Evolutionary conservation across 1,140 invertebrate species (phyloP), one percentile per base, ranked within the genome.

Genomic region (Lepidurus apus): DNA sequence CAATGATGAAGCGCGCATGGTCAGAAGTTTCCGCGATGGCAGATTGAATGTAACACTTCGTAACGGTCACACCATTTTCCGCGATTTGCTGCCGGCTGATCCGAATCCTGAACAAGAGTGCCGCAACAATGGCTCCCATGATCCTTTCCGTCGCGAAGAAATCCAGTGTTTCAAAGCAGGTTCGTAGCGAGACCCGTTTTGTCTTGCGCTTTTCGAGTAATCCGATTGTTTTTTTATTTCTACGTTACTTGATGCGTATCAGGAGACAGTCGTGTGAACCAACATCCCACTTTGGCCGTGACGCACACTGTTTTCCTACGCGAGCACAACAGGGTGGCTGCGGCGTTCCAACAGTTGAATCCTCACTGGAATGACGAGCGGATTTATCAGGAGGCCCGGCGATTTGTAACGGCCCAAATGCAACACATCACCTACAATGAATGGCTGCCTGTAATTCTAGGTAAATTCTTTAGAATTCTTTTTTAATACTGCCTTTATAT

Each of bases 381-480:
- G 11, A 76, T 90, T 1, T 91, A 84, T 80, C 87, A 90, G 81
- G 89, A 90, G 82, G 81, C 87, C 1, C 79, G 89, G 76, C 84
- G 85, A 77, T 86, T 90, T 76, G 83, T 89, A 0, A 84, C 86
- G 24, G 89, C 87, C 7, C 82, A 88, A 80, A 82, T 87, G 21
- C 89, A 90, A 82, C 86, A 92, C 80, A 89, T 92, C 44, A 89
- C 89, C 0, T 93, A 91, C 82, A 88, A 89, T 80, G 90, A 92
- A 82, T 91, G 88, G 86, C 83, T 92, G 65, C 90, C 91, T 7
- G 80, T 88, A 7, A 85, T 91, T 42, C 85, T 92, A 75, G 89
- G 89, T 87, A 79, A 11, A 78, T 80, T 65, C 83, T 43, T 10
- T 77, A 43, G 24, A 47, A 43, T n/a, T 77, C 24, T 10, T 5